Conservation (phyloP, 1,140 invertebrate genomes). For the Phortica variegata region DNA sequence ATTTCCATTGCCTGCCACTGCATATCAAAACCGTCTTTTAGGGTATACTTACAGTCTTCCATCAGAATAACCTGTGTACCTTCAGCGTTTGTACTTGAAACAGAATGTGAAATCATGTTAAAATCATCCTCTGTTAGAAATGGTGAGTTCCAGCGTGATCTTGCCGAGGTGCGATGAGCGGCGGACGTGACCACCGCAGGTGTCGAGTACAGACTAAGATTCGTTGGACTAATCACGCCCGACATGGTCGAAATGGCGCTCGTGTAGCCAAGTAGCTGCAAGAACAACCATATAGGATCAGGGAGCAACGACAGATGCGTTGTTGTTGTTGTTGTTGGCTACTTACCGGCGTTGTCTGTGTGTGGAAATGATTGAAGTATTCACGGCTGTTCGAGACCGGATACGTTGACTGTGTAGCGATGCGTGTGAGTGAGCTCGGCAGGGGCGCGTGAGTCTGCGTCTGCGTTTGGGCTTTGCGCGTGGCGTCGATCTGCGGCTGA, state of each 20-base stretch:
- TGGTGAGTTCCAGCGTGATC: conserved; percentile 79
- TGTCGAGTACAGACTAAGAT: conserved; percentile 83
- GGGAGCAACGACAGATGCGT: too few relatives aligned
- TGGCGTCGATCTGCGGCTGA: neutral
- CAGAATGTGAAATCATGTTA: conserved; percentile 81
- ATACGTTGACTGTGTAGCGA: conserved; percentile 41
- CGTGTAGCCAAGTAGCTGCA: conserved; percentile 86
- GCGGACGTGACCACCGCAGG: conserved; percentile 67
- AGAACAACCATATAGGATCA: neutral
- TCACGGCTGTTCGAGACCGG: conserved; percentile 41
- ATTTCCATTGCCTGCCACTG: neutral
- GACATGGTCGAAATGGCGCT: conserved; percentile 73
- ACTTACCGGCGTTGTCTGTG: conserved; percentile 81
- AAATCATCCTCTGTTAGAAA: conserved; percentile 94
- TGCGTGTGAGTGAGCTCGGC: conserved; percentile 24
- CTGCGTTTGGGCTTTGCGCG: conserved; percentile 3
- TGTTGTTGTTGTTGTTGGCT: neutral
- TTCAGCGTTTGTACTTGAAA: conserved; percentile 63
- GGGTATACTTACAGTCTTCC: conserved; percentile 65
- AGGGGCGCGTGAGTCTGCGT: conserved; percentile 7
- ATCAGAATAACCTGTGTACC: conserved; percentile 69
- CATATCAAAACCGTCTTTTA: neutral
- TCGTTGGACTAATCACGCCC: conserved; percentile 87
- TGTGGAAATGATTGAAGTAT: conserved; percentile 87
- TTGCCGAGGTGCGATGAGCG: conserved; percentile 61